phyloP scores from a whole-genome alignment of 2,113 vertebrate genomes.

The Mirza zaza region DNA sequence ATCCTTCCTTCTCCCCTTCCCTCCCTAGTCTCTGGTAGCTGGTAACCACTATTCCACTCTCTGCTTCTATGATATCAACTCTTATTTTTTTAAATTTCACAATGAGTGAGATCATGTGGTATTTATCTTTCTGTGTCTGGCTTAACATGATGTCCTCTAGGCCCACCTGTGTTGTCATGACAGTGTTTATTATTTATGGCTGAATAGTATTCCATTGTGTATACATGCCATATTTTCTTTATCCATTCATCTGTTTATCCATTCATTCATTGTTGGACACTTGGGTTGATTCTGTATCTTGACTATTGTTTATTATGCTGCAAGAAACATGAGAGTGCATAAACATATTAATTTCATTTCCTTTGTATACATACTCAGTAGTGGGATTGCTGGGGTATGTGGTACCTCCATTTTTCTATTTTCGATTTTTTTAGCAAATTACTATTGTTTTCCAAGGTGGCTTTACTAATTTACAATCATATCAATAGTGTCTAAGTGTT shows the following conservation, averaged over 20 bases:
- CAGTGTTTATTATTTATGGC: not conserved
- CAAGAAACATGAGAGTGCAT: not conserved
- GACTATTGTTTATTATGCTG: not conserved
- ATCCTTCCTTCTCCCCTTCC: not conserved
- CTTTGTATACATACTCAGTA: not conserved
- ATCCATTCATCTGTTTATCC: not conserved
- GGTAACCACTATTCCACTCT: not conserved
- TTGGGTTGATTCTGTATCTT: not conserved
- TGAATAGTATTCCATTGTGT: not conserved
- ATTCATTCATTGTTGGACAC: not conserved
- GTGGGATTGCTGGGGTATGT: not conserved
- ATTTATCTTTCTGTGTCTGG: not conserved
- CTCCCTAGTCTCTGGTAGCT: not conserved
- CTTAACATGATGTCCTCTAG: not conserved
- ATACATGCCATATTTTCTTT: not conserved
- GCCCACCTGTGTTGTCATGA: not conserved
- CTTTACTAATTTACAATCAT: not conserved
- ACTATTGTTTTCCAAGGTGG: not conserved
- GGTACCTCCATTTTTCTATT: not conserved
- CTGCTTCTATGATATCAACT: not conserved
- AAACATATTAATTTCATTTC: not conserved
- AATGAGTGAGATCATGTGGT: not conserved
- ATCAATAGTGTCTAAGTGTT: not conserved
- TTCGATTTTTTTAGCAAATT: not conserved
- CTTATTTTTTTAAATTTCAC: too few relatives aligned